Percentiles rank a stretch among this genome's conserved stretches.
Evolutionary conservation across 2,888 invertebrate species (phyloP).

Genomic region (Lochmaea capreae): DNA sequence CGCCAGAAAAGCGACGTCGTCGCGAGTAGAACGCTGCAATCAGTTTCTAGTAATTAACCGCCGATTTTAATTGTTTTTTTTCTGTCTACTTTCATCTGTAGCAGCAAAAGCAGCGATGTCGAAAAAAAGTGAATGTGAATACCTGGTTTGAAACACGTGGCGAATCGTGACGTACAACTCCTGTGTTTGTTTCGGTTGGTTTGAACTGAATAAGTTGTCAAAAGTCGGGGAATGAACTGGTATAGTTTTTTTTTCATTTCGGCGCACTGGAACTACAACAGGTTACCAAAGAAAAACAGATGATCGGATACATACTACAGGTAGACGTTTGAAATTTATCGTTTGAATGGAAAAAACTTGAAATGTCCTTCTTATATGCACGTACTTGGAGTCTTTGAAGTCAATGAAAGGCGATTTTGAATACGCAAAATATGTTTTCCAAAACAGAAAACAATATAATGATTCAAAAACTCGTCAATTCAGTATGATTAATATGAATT

Average conservation of each 20-base stretch:
- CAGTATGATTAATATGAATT: too few relatives aligned
- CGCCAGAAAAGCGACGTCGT: conserved; percentile 66
- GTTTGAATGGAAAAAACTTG: background rate
- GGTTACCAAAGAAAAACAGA: conserved; percentile 29
- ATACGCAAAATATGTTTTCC: too few relatives aligned
- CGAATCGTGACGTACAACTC: conserved; percentile 25
- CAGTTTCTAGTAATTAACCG: conserved; percentile 63
- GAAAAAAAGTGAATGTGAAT: conserved; percentile 25
- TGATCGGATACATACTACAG: conserved; percentile 18
- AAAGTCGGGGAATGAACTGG: conserved; percentile 24
- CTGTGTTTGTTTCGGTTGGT: conserved; percentile 30
- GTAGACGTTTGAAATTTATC: conserved; percentile 24
- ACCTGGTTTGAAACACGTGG: conserved; percentile 32
- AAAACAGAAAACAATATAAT: too few relatives aligned
- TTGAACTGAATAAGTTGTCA: conserved; percentile 34
- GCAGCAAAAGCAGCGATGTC: conserved; percentile 34
- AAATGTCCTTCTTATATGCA: too few relatives aligned
- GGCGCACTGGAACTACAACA: conserved; percentile 29
- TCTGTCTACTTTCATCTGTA: conserved; percentile 52
- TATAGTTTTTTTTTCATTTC: conserved; percentile 17
- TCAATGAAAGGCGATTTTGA: too few relatives aligned
- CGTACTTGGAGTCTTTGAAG: too few relatives aligned
- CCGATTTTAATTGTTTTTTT: conserved; percentile 57
- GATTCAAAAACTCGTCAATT: too few relatives aligned
- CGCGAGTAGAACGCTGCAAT: conserved; percentile 64